Conservation (phyloP, 2,888 invertebrate species). For the Hemicrepidius hirtus region DNA sequence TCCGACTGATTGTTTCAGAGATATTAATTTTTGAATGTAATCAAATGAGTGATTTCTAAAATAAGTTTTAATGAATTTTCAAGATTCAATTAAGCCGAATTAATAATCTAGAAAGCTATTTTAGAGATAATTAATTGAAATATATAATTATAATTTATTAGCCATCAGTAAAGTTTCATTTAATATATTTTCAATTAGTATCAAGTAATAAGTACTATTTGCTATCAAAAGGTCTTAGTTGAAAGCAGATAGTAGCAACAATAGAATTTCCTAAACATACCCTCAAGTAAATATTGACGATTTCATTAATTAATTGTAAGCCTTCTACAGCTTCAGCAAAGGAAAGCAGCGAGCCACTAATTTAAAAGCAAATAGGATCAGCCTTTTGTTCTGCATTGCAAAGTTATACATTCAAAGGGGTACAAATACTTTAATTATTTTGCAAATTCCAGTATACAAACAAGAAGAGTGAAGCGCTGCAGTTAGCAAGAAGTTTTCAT, state of each 20-base stretch:
- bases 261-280: slow-evolving; percentile 5
- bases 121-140: too few species aligned
- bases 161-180: too few species aligned
- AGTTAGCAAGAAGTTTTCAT: slow-evolving; percentile 7
- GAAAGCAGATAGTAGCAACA: background rate
- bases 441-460: slow-evolving; percentile 7
- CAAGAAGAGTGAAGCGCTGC: background rate
- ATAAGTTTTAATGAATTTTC: too few species aligned
- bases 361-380: slow-evolving; percentile 29
- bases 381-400: slow-evolving; percentile 27
- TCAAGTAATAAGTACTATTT: background rate
- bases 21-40: too few species aligned
- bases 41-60: too few species aligned
- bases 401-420: slow-evolving; percentile 28
- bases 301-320: slow-evolving; percentile 31
- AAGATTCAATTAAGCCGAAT: too few species aligned
- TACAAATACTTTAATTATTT: slow-evolving; percentile 15
- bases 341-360: slow-evolving; percentile 21
- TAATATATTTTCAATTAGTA: too few species aligned
- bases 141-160: too few species aligned
- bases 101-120: too few species aligned
- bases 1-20: too few species aligned
- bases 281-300: slow-evolving; percentile 27
- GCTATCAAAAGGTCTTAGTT: background rate
- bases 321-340: slow-evolving; percentile 15